Evolutionary conservation across 2,113 vertebrate genomes (phyloP), one percentile per base, ranked within the genome.

Genomic region (Lanius collurio): DNA sequence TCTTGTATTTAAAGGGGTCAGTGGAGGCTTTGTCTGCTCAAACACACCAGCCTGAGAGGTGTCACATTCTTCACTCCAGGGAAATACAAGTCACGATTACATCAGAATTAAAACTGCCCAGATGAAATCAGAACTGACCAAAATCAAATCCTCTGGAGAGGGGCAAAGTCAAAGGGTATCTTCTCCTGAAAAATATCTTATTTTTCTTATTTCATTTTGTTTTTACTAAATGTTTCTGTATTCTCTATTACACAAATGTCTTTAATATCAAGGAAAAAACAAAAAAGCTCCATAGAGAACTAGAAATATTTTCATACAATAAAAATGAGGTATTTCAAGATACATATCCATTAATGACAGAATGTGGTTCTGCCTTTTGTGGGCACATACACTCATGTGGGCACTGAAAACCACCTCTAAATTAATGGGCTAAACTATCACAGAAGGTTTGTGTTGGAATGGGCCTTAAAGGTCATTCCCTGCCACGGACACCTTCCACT

Each of bases 1-100:
- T 39, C 79, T 60, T 28, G 2, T 14, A 67, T 68, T 93, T 93
- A 90, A 84, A 88, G 88, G 73, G 92, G 95, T 96, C 94, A 96
- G 85, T 18, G 67, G 71, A 86, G 71, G 90, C 83, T 96, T 83
- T 83, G 87, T 91, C 92, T 11, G 31, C 87, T 70, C 85, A 85
- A 70, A 94, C 2, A 4, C 75, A 65, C 24, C n/a, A 83, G 92
- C 50, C 94, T 75, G 71, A 67, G 13, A 93, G 89, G 82, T 84
- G 87, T 86, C 90, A 95, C 68, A 60, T 56, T 68, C 56, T 37
- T 82, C 88, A 92, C 93, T 75, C 85, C 83, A 92, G 92, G 92
- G 93, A 93, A 86, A 90, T 15, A 31, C 30, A 65, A 94, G 35
- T 37, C 90, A 83, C 1, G 0, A 52, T 65, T 69, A 64, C 46